Percentiles rank a stretch among this genome's conserved stretches.
Evolutionary conservation across 2,797 vertebrate genomes (phyloP).

Genomic region (Buceros bicornis): DNA sequence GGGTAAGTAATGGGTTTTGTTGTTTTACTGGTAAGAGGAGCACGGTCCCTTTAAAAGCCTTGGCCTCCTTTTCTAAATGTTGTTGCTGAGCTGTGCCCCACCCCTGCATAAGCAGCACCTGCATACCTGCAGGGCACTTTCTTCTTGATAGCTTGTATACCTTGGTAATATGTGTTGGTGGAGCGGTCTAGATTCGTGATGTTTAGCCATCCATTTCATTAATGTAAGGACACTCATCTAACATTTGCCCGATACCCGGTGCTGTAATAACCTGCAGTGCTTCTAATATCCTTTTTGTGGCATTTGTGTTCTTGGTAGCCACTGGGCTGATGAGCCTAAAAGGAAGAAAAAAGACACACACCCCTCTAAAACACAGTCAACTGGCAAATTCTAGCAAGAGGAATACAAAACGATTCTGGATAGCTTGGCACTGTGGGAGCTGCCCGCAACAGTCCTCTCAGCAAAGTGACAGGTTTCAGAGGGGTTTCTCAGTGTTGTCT

Average conservation of each 20-base stretch:
- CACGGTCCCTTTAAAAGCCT: constrained; percentile 63
- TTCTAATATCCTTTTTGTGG: background rate
- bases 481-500: background rate
- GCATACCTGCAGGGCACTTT: constrained; percentile 69
- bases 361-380: background rate
- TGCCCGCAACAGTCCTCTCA: background rate
- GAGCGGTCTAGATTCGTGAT: background rate
- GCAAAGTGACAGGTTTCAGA: background rate
- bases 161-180: constrained; percentile 37
- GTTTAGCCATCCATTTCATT: background rate
- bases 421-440: background rate
- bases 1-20: background rate
- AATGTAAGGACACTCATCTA: background rate
- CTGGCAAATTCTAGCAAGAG: background rate
- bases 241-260: background rate
- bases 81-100: constrained; percentile 44
- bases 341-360: background rate
- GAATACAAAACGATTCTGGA: background rate
- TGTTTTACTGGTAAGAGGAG: constrained; percentile 2
- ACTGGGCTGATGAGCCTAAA: background rate
- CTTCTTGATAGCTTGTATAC: constrained; percentile 46
- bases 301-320: background rate
- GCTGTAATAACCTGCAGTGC: background rate
- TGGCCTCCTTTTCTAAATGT: constrained; percentile 21
- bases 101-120: constrained; percentile 70